Percentiles rank a stretch among this genome's conserved stretches.
Evolutionary conservation across 2,113 vertebrate genomes (phyloP).

Genomic region (Stictonetta naevosa): DNA sequence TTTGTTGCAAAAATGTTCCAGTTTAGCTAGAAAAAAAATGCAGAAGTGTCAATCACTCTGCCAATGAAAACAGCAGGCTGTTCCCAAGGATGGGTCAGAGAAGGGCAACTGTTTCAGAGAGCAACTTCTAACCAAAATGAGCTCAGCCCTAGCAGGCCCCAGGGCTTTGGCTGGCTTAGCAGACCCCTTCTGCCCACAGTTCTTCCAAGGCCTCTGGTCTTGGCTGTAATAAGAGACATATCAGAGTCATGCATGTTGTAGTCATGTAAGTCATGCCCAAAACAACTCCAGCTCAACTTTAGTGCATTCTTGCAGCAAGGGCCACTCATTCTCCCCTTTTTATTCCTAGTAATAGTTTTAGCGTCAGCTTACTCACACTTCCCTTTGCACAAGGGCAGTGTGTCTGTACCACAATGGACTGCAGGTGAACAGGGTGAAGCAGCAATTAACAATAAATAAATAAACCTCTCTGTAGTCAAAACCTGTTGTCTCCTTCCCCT

Average conservation of each 20-base stretch:
- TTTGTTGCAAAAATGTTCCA: neutral
- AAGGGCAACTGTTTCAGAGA: slow-evolving; percentile 8
- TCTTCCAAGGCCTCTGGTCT: neutral
- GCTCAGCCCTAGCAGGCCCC: neutral
- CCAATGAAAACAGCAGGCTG: neutral
- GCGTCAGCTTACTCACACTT: rapidly evolving
- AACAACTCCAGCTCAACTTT: neutral
- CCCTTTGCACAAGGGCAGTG: neutral
- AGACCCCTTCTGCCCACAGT: neutral
- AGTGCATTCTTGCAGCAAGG: neutral
- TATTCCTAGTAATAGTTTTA: neutral
- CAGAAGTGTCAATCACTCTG: neutral
- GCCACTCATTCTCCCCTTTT: rapidly evolving
- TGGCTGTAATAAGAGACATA: neutral
- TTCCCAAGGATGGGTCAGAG: neutral
- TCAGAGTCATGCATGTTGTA: neutral
- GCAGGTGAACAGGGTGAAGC: neutral
- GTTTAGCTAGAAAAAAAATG: neutral
- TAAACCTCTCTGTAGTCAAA: neutral
- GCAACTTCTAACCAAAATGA: neutral
- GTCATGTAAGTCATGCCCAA: neutral
- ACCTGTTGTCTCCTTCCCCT: neutral
- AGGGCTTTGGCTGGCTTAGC: neutral
- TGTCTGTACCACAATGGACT: neutral
- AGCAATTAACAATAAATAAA: neutral